Evolutionary conservation across 2,797 vertebrate genomes (phyloP), one percentile per base, ranked within the genome.

Genomic region (Notolepis coatsorum): DNA sequence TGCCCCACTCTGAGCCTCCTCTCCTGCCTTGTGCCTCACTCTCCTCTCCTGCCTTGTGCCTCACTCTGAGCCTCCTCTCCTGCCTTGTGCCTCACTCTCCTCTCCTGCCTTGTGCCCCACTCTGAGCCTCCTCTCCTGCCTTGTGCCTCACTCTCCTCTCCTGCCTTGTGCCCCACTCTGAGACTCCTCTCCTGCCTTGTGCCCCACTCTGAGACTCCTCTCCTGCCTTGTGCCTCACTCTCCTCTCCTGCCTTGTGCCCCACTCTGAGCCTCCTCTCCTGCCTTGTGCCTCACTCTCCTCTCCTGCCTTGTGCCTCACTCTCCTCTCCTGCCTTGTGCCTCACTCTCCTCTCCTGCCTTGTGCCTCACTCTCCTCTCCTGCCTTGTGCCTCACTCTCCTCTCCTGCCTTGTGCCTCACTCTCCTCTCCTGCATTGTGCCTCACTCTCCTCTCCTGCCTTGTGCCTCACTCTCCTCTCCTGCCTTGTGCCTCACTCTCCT

Each of bases 151-250:
- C n/a, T n/a, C n/a, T n/a, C n/a, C n/a, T n/a, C n/a, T n/a, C n/a
- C n/a, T n/a, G n/a, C n/a, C n/a, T n/a, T n/a, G n/a, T n/a, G 33
- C 2, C 27, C 21, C 17, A 37, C 38, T 51, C 25, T 31, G 10
- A 35, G 15, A 35, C 31, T 54, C n/a, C n/a, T n/a, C n/a, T n/a
- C n/a, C 25, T 18, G 41, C 10, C 5, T 41, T 35, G n/a, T 15
- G 5, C 35, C 5, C 66, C 49, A 54, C 39, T 17, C 12, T 17
- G 39, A 61, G 45, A 48, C 23, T 52, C 49, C 79, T 50, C 61
- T 64, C 21, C 31, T 23, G n/a, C n/a, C n/a, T n/a, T n/a, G n/a
- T n/a, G n/a, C n/a, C n/a, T n/a, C n/a, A n/a, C n/a, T n/a, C n/a
- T n/a, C n/a, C 23, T 57, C 20, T 23, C 7, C 20, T 25, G 2